Base-by-base conservation (phyloP, 2,888 invertebrate genomes). In the Abscondita cerata region DNA sequence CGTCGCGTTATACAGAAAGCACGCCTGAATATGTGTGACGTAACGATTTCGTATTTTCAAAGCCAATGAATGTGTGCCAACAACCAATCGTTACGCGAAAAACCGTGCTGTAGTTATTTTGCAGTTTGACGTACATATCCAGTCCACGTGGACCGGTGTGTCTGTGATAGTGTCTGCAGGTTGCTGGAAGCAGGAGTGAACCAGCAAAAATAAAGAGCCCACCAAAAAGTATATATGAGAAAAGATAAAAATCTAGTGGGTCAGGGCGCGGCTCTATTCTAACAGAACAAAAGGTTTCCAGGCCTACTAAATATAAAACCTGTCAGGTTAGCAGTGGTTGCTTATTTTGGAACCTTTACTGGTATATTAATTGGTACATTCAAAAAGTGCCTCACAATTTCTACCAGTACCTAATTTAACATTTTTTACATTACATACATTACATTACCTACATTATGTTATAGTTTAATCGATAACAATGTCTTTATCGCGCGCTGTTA, bases 171-270 rank as follows among this genome's bases (percentile, higher is more conserved):
- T 77, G 74, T 78, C 78, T 75, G 79, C 78, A 75, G 76, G 78
- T 76, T 77, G 57, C 76, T 77, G 77, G 78, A 79, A 79, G 79
- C 77, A 80, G 77, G 78, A 76, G 78, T 78, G 77, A 80, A 80
- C 79, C 78, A 78, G 79, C 80, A 81, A 80, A 80, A 81, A 80
- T 80, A 78, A 80, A 79, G 62, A 80, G 78, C 77, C 78, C 78
- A 78, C 78, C 77, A 66, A 79, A 78, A 78, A 78, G 78, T 76
- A 76, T 78, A 78, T 77, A 77, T 76, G 76, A 75, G 77, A 75
- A 74, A 70, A 78, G 80, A 80, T 80, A 80, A 80, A 62, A 80
- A 81, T 80, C 80, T 79, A 76, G 77, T 77, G 77, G 79, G 78
- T 76, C 76, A 78, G 78, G 76, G 79, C 78, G 78, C 77, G 77